A percentile compares a stretch with the other conserved stretches of the same genome.
Conservation (phyloP, 1,140 invertebrate genomes). For the Chionoecetes opilio region DNA sequence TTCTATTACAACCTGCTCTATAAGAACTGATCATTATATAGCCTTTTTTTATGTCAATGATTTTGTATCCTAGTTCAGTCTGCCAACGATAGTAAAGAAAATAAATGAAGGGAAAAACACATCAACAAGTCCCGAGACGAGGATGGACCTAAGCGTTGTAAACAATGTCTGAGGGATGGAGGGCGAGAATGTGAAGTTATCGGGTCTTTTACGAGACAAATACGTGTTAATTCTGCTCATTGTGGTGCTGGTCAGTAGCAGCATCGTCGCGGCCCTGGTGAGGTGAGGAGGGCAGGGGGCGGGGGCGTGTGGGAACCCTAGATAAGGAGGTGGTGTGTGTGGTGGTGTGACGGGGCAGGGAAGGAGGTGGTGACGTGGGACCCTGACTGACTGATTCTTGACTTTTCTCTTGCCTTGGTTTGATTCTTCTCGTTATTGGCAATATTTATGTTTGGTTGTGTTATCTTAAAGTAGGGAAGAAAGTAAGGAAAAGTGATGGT, state of each 20-base stretch:
- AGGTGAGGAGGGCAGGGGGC: background rate
- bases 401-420: too few species aligned
- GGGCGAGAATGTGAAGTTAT: slow-evolving; percentile 48
- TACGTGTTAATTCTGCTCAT: slow-evolving; percentile 14
- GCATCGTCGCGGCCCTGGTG: background rate
- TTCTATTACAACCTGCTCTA: too few species aligned
- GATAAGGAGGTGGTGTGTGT: background rate
- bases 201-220: slow-evolving; percentile 49
- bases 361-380: background rate
- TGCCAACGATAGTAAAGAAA: too few species aligned
- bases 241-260: slow-evolving; percentile 15
- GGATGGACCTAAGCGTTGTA: background rate
- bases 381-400: too few species aligned
- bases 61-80: too few species aligned
- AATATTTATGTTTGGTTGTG: too few species aligned
- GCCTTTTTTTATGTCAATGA: too few species aligned
- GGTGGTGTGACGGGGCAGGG: background rate
- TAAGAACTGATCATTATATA: too few species aligned
- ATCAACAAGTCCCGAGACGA: background rate
- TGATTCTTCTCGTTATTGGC: too few species aligned
- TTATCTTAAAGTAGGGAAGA: too few species aligned
- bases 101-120: background rate
- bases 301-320: background rate
- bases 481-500: too few species aligned
- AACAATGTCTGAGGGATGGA: slow-evolving; percentile 53